Conservation (phyloP, 2,113 vertebrate genomes). For the Lepisosteus osseus region DNA sequence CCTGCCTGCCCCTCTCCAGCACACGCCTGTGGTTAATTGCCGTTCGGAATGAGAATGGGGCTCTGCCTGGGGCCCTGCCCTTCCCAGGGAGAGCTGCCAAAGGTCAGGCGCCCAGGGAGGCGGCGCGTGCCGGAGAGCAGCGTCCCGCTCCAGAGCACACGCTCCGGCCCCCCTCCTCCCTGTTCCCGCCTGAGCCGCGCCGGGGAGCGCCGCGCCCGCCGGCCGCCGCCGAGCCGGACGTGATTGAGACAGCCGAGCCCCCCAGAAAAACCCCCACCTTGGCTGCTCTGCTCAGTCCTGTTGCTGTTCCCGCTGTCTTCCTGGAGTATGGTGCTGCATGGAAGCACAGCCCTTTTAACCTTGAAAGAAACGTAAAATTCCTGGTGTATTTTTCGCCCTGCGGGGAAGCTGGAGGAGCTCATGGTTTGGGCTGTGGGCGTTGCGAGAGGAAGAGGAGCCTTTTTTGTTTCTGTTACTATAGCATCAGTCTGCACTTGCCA, state of each 20-base stretch:
- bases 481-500: constrained; percentile 24
- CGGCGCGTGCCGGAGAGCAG: constrained; percentile 36
- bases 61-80: constrained; percentile 16
- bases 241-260: no score
- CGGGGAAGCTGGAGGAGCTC: constrained; percentile 1
- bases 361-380: not conserved
- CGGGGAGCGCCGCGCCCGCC: no score
- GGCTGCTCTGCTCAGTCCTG: no score
- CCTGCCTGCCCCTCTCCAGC: not conserved
- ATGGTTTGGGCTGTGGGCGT: constrained; percentile 17
- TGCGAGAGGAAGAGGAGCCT: constrained; percentile 31
- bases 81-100: constrained; percentile 27
- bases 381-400: no score
- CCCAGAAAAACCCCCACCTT: no score
- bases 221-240: no score
- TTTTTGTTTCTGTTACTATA: no score
- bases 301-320: no score
- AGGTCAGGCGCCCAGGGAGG: constrained; percentile 13
- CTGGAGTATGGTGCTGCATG: no score
- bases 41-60: not conserved
- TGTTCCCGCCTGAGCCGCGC: no score
- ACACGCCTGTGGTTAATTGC: not conserved
- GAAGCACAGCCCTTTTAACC: constrained; percentile 25
- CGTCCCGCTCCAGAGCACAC: constrained; percentile 29
- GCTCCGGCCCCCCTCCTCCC: constrained; percentile 6